These are phyloP conservation scores for Sepiola atlantica DNA, from an alignment of 2,888 invertebrate species.

Conservation along the genomic window DNA sequence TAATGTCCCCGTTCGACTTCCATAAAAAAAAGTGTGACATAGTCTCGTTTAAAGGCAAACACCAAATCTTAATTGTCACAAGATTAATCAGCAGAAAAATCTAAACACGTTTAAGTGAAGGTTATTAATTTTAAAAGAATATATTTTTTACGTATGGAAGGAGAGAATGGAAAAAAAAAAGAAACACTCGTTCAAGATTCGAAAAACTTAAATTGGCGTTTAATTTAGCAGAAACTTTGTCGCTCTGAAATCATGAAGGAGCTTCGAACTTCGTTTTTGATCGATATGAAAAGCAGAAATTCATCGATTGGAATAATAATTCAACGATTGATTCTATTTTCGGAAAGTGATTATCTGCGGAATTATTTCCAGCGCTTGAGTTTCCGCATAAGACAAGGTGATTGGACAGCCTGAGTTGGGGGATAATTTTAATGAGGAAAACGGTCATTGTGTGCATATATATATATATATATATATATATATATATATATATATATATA, in stretches of 20 bases:
- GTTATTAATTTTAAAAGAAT: neutral
- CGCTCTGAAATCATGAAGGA: neutral
- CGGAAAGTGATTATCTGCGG: neutral
- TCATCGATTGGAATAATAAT: neutral
- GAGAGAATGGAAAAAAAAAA: neutral
- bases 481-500: too few relatives aligned
- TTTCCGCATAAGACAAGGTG: neutral
- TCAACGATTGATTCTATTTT: neutral
- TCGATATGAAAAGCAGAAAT: neutral
- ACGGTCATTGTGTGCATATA: neutral
- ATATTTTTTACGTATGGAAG: neutral
- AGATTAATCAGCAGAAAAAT: too few relatives aligned
- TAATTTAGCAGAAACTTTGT: neutral
- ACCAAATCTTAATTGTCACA: too few relatives aligned
- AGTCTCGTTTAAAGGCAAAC: too few relatives aligned
- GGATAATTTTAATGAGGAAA: neutral
- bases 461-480: too few relatives aligned
- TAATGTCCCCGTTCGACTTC: too few relatives aligned
- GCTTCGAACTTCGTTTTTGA: neutral
- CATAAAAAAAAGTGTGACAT: too few relatives aligned
- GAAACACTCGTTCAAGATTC: neutral
- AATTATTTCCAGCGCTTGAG: neutral
- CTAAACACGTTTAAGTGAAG: neutral
- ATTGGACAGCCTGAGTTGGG: neutral
- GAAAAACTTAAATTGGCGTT: neutral